These are phyloP conservation scores for Semibalanus balanoides DNA, from an alignment of 1,140 invertebrate genomes.

Conservation along the genomic window DNA sequence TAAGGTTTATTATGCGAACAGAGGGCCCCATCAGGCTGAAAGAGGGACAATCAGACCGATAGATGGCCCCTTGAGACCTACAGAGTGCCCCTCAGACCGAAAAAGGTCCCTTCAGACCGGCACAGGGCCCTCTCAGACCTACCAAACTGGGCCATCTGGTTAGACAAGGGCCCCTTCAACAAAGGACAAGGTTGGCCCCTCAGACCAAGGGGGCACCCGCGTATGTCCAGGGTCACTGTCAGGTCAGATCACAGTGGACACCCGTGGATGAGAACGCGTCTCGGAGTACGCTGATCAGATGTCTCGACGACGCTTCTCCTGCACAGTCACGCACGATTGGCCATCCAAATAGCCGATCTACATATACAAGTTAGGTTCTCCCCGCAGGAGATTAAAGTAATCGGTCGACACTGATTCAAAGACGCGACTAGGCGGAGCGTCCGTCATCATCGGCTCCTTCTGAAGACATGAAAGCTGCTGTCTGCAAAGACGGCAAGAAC, in stretches of 20 bases:
- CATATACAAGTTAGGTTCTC: conserved; percentile 8
- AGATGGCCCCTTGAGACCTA: too few relatives aligned
- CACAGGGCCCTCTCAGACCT: too few relatives aligned
- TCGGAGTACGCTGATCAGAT: conserved; percentile 7
- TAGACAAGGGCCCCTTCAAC: too few relatives aligned
- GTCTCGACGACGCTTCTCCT: background rate
- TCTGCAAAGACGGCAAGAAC: conserved; percentile 8
- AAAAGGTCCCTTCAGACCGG: too few relatives aligned
- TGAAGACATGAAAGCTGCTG: conserved; percentile 1
- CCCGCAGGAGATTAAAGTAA: conserved; percentile 5
- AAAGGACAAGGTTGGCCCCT: too few relatives aligned
- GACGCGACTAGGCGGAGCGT: conserved; percentile 7
- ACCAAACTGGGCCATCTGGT: too few relatives aligned
- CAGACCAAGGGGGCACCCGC: too few relatives aligned
- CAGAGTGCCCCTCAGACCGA: too few relatives aligned
- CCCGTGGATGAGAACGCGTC: conserved; percentile 6
- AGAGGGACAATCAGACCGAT: too few relatives aligned
- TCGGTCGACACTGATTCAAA: conserved; percentile 12
- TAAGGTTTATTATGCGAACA: too few relatives aligned
- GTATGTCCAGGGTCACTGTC: conserved; percentile 9
- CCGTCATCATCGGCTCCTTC: conserved; percentile 9
- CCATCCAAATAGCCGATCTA: conserved; percentile 10
- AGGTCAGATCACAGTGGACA: conserved; percentile 1
- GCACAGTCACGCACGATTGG: conserved; percentile 9
- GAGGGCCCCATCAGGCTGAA: too few relatives aligned